phyloP scores from a whole-genome alignment of 2,888 invertebrate species.

The Cotesia congregata region DNA sequence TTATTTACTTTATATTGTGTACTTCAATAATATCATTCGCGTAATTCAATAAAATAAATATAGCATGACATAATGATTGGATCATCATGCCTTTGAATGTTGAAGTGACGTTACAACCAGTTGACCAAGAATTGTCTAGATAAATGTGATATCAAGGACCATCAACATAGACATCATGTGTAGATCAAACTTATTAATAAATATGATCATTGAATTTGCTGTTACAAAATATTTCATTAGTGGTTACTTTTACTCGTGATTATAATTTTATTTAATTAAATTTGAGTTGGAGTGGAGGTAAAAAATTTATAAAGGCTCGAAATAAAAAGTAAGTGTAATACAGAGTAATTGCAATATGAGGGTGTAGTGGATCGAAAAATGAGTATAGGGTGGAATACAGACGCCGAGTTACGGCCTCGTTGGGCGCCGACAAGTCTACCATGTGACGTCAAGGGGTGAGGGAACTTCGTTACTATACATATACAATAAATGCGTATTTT shows the following conservation, averaged over 20 bases:
- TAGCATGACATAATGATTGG: slow-evolving; percentile 24
- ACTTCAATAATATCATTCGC: background rate
- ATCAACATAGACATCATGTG: slow-evolving; percentile 12
- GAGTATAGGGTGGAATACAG: background rate
- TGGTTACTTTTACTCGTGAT: background rate
- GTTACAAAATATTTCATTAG: background rate
- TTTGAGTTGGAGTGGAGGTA: background rate
- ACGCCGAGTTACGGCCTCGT: slow-evolving; percentile 1
- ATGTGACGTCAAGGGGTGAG: slow-evolving; percentile 53
- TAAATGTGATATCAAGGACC: slow-evolving; percentile 20
- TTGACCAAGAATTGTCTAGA: background rate
- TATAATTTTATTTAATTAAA: background rate
- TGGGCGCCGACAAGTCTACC: slow-evolving; percentile 57
- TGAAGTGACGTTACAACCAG: slow-evolving; percentile 18
- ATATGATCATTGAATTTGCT: background rate
- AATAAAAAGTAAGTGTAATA: background rate
- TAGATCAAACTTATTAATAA: slow-evolving; percentile 3
- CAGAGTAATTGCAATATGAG: slow-evolving; percentile 3
- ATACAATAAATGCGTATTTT: background rate
- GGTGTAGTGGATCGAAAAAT: slow-evolving; percentile 18
- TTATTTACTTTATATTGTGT: background rate
- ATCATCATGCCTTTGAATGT: slow-evolving; percentile 20
- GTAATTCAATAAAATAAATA: slow-evolving; percentile 14
- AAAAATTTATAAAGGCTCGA: background rate
- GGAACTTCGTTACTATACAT: slow-evolving; percentile 44